These are phyloP conservation scores for Ctenomys sociabilis DNA, from an alignment of 2,113 vertebrate species.

Conservation along the genomic window DNA sequence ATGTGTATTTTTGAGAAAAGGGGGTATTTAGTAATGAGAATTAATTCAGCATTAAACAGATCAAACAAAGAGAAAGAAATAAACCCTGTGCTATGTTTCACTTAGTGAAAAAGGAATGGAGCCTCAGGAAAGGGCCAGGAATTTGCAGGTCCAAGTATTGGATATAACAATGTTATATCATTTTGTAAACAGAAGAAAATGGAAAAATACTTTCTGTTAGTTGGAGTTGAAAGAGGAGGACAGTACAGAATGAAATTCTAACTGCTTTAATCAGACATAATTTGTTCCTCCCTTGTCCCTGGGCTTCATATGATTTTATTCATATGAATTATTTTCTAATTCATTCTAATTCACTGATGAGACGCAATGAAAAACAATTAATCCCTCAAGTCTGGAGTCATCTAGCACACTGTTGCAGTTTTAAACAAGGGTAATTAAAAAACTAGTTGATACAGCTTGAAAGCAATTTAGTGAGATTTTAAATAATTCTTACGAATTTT, in stretches of 20 bases:
- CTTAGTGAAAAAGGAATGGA: not conserved
- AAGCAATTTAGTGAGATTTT: not conserved
- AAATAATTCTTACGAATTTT: not conserved
- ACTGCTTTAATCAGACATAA: not conserved
- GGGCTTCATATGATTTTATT: not conserved
- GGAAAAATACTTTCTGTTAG: not conserved
- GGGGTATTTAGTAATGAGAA: not conserved
- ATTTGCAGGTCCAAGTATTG: not conserved
- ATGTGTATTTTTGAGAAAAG: not conserved
- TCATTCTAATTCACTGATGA: not conserved
- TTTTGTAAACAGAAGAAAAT: not conserved
- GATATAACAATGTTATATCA: not conserved
- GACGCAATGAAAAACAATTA: not conserved
- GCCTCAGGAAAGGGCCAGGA: not conserved
- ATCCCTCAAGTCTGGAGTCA: not conserved
- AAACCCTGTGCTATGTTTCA: not conserved
- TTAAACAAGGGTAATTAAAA: not conserved
- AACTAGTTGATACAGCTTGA: not conserved
- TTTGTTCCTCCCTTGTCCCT: not conserved
- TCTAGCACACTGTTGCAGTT: not conserved
- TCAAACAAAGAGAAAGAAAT: not conserved
- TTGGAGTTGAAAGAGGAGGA: not conserved
- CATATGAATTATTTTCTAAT: too few species aligned
- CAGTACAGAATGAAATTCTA: not conserved
- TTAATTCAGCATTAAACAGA: not conserved